Evolutionary conservation across 1,140 invertebrate genomes (phyloP), one percentile per base, ranked within the genome.

Genomic region (Saccostrea glomerata): DNA sequence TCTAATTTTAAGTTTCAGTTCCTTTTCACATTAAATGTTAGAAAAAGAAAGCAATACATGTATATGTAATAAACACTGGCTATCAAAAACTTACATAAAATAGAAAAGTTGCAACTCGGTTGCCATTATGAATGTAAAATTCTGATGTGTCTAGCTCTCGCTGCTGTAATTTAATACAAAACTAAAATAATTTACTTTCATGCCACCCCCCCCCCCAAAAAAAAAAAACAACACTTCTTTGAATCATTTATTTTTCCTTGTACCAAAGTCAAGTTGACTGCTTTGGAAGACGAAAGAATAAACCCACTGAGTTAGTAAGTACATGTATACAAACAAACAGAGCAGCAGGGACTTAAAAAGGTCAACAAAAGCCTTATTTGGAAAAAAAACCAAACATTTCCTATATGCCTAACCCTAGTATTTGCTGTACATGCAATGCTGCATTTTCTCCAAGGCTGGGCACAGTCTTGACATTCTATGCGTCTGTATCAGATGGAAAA

Each of bases 21-120:
- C 63, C 47, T 55, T 86, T n/a, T 82, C 40, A 55, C 9, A 47
- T 47, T 47, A 83, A 30, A 25, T 77, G 70, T 77, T 77, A 77
- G 70, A 30, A 77, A 77, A 9, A 13, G 25, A 77, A 77, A 15
- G 25, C 47, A 20, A 60, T 30, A 55, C 11, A 85, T 0, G 54
- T 40, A 15, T 17, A 58, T n/a, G 2, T 36, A 36, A 36, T 40
- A 17, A 30, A 60, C 23, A 47, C 25, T 77, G 70, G 15, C 23
- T 36, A 30, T 47, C 54, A 84, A 58, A 84, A n/a, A 95, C 96
- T 96, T 94, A 96, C 96, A 94, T 98, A 98, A 94, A 97, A 97
- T 25, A 98, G 94, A 91, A 98, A 97, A 15, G 98, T 99, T 7
- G 98, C 98, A 92, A 99, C 99, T 92, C 98, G 96, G 95, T 98